Conservation (phyloP, 2,888 invertebrate species). For the Thereva unica region DNA sequence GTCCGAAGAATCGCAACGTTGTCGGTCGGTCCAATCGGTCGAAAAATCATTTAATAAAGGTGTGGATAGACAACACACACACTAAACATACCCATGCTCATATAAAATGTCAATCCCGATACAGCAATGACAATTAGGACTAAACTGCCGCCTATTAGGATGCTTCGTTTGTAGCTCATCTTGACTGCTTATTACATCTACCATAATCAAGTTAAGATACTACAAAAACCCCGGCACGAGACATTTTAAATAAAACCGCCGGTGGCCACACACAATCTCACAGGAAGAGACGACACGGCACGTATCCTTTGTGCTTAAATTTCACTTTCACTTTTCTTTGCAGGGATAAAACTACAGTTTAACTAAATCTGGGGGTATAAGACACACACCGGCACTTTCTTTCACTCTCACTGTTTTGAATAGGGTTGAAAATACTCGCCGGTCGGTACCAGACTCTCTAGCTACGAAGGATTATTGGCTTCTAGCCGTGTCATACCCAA, state of each 20-base stretch:
- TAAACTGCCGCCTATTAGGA: constrained; percentile 54
- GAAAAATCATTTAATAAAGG: too few relatives aligned
- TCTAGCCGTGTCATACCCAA: constrained; percentile 39
- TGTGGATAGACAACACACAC: neutral
- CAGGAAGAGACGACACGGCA: neutral
- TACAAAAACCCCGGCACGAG: too few relatives aligned
- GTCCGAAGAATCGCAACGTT: too few relatives aligned
- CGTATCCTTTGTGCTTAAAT: neutral
- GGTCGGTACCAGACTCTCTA: too few relatives aligned
- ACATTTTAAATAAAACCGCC: too few relatives aligned
- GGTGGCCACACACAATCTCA: too few relatives aligned
- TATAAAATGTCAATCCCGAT: constrained; percentile 54
- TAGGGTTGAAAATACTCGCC: too few relatives aligned
- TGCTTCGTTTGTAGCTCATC: constrained; percentile 48
- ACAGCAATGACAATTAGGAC: constrained; percentile 51
- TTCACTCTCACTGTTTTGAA: too few relatives aligned
- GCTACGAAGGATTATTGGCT: neutral
- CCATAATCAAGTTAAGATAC: neutral
- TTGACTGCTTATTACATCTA: constrained; percentile 9
- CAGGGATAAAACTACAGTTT: neutral
- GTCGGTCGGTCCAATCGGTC: too few relatives aligned
- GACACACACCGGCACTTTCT: too few relatives aligned
- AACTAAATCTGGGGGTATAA: neutral
- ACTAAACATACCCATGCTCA: constrained; percentile 54
- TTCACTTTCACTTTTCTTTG: neutral